These are phyloP conservation scores for Diorhabda carinulata DNA, from an alignment of 1,140 invertebrate species.

Conservation along the genomic window DNA sequence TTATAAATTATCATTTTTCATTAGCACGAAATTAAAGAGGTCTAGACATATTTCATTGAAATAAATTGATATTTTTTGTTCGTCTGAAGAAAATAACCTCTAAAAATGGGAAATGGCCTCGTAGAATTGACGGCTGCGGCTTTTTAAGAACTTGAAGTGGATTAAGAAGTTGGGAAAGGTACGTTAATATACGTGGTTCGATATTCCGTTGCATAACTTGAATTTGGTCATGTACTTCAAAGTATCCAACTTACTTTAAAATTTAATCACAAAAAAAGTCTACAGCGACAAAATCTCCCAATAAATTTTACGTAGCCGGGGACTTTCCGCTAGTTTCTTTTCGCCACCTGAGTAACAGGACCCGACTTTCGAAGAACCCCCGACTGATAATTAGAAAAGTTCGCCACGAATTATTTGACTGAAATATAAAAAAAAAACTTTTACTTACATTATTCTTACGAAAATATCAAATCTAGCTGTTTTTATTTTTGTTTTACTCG, in stretches of 20 bases:
- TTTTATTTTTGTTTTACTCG: too few species aligned
- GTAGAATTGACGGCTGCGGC: too few species aligned
- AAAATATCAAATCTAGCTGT: too few species aligned
- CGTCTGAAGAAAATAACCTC: too few species aligned
- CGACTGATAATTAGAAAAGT: background rate
- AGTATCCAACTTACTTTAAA: constrained; percentile 1
- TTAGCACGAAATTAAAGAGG: too few species aligned
- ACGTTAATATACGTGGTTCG: background rate
- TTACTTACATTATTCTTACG: too few species aligned
- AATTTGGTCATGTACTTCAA: background rate
- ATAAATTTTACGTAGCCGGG: background rate
- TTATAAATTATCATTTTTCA: too few species aligned
- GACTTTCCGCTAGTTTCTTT: background rate
- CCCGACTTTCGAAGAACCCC: background rate
- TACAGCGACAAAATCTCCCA: background rate
- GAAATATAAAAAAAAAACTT: background rate
- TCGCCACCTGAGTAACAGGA: background rate
- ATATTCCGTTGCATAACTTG: background rate
- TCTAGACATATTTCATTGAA: too few species aligned
- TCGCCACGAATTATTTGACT: background rate
- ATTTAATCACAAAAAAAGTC: background rate
- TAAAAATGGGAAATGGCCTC: too few species aligned
- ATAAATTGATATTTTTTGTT: too few species aligned
- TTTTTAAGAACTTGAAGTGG: background rate
- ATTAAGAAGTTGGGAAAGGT: background rate